phyloP scores from a whole-genome alignment of 2,113 vertebrate species.

The Coreoperca whiteheadi region DNA sequence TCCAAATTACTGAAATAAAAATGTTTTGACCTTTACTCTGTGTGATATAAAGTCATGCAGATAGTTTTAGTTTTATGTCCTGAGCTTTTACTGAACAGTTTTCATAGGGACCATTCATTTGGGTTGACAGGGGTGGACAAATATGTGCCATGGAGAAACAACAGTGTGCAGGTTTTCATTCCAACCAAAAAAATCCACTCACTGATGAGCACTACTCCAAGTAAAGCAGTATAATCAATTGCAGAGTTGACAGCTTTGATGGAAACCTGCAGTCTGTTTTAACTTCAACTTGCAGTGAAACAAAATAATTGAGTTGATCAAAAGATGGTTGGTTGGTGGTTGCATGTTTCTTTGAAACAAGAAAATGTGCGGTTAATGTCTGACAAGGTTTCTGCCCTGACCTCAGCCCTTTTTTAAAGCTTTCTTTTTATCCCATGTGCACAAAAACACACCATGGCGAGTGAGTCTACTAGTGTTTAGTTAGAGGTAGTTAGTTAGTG shows the following conservation, averaged over 20 bases:
- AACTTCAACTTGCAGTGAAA: not conserved
- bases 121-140: not conserved
- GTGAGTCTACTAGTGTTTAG: too few species aligned
- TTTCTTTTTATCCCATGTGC: not conserved
- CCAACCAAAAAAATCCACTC: not conserved
- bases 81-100: not conserved
- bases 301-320: not conserved
- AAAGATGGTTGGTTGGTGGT: not conserved
- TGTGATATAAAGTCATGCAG: not conserved
- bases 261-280: not conserved
- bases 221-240: not conserved
- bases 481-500: accelerated
- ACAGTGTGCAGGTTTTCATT: not conserved
- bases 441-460: not conserved
- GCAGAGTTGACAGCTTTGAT: not conserved
- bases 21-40: not conserved
- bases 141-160: not conserved
- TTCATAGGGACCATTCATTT: too few species aligned
- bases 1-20: constrained; percentile 7
- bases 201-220: not conserved
- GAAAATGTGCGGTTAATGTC: not conserved
- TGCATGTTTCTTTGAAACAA: not conserved
- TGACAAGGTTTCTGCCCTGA: not conserved
- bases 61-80: constrained; percentile 1
- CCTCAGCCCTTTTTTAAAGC: not conserved